Evolutionary conservation across 2,888 invertebrate species (phyloP), one percentile per base, ranked within the genome.

Genomic region (Listrodromus nycthemerus): DNA sequence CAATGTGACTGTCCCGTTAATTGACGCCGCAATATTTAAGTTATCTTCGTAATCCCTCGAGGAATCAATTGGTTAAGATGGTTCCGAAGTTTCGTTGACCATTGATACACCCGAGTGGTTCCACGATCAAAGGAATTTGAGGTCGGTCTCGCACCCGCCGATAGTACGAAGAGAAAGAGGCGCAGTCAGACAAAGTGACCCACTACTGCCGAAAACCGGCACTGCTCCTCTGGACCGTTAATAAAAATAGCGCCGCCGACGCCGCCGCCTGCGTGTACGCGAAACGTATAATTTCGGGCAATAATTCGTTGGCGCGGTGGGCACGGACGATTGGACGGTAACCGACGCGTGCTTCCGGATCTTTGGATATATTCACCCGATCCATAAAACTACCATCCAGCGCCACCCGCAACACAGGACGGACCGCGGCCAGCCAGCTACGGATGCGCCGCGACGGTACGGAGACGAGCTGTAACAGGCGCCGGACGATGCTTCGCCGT

Each of bases 311-410:
- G 67, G 85, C 63, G 78, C 71, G 76, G 83, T 71, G 80, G 61
- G 86, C 87, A 90, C 87, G 91, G 89, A 89, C 90, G 90, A 91
- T 91, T 91, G 89, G 88, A 88, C 86, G 85, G 67, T 86, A 91
- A 91, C 86, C 88, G 89, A 91, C 88, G 91, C 91, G 89, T 89
- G 88, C 89, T 90, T 91, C 91, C 91, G 89, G 89, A 88, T 85
- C 70, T 83, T 66, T 75, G 81, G 66, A 83, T 80, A 78, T 82
- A 78, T 77, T 66, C 73, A n/a, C 73, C 63, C 80, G 73, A 83
- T 67, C 13, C 41, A 70, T 58, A 76, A 24, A 48, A 21, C 65
- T 70, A 67, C 61, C 30, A 16, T 67, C n/a, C 55, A 24, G 30
- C 24, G 37, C 27, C 69, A 24, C 19, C 33, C 50, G 73, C 50